phyloP scores from a whole-genome alignment of 2,888 invertebrate genomes.

The Nebria brevicollis region DNA sequence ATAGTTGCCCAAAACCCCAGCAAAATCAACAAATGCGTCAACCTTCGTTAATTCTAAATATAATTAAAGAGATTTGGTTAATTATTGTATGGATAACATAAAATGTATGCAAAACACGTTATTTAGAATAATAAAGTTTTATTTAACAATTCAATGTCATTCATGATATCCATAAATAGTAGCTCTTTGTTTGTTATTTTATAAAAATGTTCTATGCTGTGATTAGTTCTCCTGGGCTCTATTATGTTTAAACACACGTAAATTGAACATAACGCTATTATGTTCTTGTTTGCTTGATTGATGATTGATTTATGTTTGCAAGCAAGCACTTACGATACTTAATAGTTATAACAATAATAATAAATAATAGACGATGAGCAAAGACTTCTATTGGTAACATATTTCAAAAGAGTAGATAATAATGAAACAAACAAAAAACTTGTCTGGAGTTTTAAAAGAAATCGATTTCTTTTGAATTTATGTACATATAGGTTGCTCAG shows the following conservation, averaged over 20 bases:
- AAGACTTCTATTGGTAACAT: neutral
- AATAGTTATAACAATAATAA: neutral
- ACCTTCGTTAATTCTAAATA: conserved; percentile 1
- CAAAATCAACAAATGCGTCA: neutral
- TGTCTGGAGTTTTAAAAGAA: no score
- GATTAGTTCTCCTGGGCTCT: neutral
- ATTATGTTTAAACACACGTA: neutral
- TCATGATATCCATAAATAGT: neutral
- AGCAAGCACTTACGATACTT: neutral
- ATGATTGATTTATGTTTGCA: neutral
- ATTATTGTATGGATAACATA: neutral
- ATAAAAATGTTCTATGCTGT: neutral
- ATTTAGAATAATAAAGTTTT: neutral
- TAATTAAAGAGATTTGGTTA: conserved; percentile 6
- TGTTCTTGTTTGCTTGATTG: neutral
- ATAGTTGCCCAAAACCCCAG: neutral
- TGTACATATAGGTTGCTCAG: no score
- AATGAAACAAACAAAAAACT: neutral
- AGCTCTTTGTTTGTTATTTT: neutral
- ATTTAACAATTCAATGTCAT: neutral
- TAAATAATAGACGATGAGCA: neutral
- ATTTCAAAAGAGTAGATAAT: neutral
- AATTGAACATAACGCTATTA: neutral
- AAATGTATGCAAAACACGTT: neutral
- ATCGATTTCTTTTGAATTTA: no score